Base-by-base conservation (phyloP, 2,797 vertebrate genomes). In the Philypnodon macrostomus region DNA sequence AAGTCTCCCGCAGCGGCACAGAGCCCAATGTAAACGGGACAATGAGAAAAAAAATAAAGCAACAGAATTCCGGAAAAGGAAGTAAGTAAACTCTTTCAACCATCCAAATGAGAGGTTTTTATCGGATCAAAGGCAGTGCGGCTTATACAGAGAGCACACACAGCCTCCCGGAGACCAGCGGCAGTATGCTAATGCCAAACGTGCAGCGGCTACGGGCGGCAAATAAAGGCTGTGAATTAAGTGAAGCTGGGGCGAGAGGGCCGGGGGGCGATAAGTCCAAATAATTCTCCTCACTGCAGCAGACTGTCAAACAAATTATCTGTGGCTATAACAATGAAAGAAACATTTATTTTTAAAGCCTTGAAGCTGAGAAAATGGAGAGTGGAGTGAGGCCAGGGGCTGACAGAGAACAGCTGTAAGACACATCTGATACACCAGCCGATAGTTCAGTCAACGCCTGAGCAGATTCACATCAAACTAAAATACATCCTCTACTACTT, bases 161-260 rank as follows among this genome's bases (percentile, higher is more conserved):
- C 45, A 67, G 40, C 45, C 68, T 72, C 67, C 63, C 38, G 56
- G 74, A 45, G 74, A 57, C 24, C 77, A 75, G 70, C 77, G 71
- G 75, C 83, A 79, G 70, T 82, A 84, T 83, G 80, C 80, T 82
- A 87, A 87, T 84, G 72, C 79, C 67, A 76, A 80, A 74, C 53
- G 61, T 73, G 63, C 46, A 61, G 23, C 42, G 48, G 41, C 50
- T 44, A 46, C 63, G 47, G 58, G 52, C 51, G 29, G 38, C 55
- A 70, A 62, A 47, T 56, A 71, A 77, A 73, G 68, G 41, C 36
- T 51, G 70, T 59, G 53, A 77, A 83, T 81, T 67, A 75, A 73
- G 67, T 40, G 29, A 55, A 38, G 54, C 62, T 65, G 60, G 64
- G 47, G 57, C 58, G 61, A 50, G 48, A 51, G 6, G 21, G 21